Evolutionary conservation across 2,797 vertebrate genomes (phyloP).

Genomic region (Centropyge bicolor): DNA sequence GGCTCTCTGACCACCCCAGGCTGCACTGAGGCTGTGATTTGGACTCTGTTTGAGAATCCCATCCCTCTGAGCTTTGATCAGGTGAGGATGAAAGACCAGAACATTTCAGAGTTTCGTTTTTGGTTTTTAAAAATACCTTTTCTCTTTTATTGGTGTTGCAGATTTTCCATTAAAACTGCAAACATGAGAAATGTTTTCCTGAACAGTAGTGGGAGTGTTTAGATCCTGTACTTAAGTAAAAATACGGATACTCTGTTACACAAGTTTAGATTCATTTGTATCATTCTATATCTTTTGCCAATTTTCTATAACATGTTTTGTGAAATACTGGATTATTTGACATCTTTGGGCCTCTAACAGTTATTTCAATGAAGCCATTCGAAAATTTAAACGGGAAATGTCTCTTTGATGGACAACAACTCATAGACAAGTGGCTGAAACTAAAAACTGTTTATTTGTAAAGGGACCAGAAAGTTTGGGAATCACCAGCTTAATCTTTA

Average conservation of each 20-base stretch:
- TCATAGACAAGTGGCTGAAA: background rate
- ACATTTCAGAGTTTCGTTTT: background rate
- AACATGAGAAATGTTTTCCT: background rate
- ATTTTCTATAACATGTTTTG: background rate
- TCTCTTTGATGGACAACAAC: background rate
- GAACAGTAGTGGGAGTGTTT: background rate
- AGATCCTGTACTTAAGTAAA: background rate
- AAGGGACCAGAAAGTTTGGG: background rate
- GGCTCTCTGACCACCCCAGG: slow-evolving; percentile 94
- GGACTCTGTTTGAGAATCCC: slow-evolving; percentile 90
- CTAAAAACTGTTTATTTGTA: slow-evolving; percentile 4
- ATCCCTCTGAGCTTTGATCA: slow-evolving; percentile 85
- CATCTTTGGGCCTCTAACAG: background rate
- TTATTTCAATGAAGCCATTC: background rate
- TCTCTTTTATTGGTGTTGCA: background rate
- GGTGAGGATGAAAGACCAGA: slow-evolving; percentile 76
- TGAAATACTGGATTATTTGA: background rate
- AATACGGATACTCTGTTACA: background rate
- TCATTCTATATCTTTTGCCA: background rate
- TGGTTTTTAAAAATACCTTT: background rate
- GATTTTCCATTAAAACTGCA: background rate
- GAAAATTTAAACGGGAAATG: background rate
- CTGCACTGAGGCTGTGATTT: slow-evolving; percentile 88
- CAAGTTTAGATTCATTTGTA: background rate
- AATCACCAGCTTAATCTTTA: background rate